Conservation (phyloP, 1,140 invertebrate species). For the Drosophila murphyi region DNA sequence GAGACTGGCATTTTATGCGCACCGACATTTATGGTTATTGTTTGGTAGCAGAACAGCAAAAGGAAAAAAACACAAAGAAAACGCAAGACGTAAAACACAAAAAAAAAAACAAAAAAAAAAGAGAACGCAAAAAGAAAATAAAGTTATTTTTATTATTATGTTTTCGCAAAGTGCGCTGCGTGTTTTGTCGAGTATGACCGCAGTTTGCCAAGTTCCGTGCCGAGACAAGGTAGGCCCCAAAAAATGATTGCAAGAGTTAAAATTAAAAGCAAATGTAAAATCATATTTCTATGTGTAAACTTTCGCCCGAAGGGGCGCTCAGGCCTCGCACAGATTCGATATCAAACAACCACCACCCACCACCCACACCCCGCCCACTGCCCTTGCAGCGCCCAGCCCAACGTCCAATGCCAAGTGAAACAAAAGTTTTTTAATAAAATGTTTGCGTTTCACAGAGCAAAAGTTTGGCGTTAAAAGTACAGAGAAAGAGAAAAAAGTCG, state of each 20-base stretch:
- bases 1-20: slow-evolving; percentile 54
- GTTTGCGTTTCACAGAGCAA: slow-evolving; percentile 73
- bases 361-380: not conserved
- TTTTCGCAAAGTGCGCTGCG: slow-evolving; percentile 50
- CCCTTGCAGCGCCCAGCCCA: not conserved
- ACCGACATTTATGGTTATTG: slow-evolving; percentile 82
- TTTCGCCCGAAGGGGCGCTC: slow-evolving; percentile 59
- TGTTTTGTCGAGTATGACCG: slow-evolving; percentile 30
- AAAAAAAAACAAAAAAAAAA: slow-evolving; percentile 48
- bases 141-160: slow-evolving; percentile 80
- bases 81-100: slow-evolving; percentile 8
- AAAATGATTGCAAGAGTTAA: slow-evolving; percentile 83
- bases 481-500: slow-evolving; percentile 12
- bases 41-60: slow-evolving; percentile 49
- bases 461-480: slow-evolving; percentile 49
- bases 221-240: slow-evolving; percentile 51
- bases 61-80: slow-evolving; percentile 32
- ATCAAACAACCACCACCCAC: not conserved
- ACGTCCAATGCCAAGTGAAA: slow-evolving; percentile 54
- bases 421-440: slow-evolving; percentile 84
- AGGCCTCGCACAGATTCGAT: slow-evolving; percentile 24
- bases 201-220: not conserved
- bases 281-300: slow-evolving; percentile 83
- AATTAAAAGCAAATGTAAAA: slow-evolving; percentile 84
- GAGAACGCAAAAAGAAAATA: slow-evolving; percentile 48